Percentiles rank a stretch among this genome's conserved stretches.
These are phyloP conservation scores for Dorcus hopei DNA, from an alignment of 2,888 invertebrate species.

Conservation along the genomic window DNA sequence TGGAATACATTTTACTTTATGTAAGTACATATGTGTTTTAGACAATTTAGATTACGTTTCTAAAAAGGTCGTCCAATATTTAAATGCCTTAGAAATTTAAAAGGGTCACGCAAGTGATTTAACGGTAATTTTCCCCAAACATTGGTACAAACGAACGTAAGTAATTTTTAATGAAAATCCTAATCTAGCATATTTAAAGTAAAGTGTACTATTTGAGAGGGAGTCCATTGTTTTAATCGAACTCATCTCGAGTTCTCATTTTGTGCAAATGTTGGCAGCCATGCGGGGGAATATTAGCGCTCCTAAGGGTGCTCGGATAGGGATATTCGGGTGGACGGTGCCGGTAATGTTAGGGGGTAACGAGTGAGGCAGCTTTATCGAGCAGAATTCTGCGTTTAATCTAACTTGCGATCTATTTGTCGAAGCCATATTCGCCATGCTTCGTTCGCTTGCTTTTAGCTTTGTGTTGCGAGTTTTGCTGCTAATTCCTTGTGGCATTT, in stretches of 20 bases:
- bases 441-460: constrained; percentile 7
- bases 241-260: constrained; percentile 51
- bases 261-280: constrained; percentile 49
- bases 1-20: no score
- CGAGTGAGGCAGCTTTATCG: constrained; percentile 42
- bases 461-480: constrained; percentile 13
- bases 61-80: no score
- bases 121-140: neutral
- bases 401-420: constrained; percentile 51
- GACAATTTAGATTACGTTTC: no score
- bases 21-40: no score
- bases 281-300: constrained; percentile 48
- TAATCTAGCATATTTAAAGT: constrained; percentile 30
- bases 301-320: constrained; percentile 44
- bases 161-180: constrained; percentile 19
- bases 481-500: constrained; percentile 10
- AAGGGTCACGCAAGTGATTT: neutral
- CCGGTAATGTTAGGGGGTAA: constrained; percentile 32
- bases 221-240: constrained; percentile 50
- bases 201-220: constrained; percentile 31
- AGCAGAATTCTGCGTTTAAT: constrained; percentile 50
- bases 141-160: constrained; percentile 11
- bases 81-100: neutral
- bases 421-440: constrained; percentile 39
- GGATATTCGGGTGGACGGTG: constrained; percentile 29